Conservation (phyloP, 2,113 vertebrate genomes). For the Todiramphus chloris region DNA sequence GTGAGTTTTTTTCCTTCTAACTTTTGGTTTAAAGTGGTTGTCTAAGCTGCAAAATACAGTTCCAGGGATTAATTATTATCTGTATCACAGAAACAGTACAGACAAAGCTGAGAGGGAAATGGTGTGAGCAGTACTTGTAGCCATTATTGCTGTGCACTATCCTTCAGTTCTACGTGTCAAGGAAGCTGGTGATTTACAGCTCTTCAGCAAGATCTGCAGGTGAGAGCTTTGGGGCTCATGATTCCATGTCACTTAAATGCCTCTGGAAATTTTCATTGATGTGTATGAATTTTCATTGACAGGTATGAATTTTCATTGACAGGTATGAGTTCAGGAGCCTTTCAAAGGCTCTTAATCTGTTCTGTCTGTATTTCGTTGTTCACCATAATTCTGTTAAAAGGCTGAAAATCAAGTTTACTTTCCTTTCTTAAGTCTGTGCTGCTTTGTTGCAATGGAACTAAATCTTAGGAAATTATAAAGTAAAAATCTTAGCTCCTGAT, state of each 20-base stretch:
- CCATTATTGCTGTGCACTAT: neutral
- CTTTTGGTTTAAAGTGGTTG: neutral
- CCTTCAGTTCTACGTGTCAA: neutral
- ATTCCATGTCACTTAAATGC: neutral
- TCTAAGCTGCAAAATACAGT: neutral
- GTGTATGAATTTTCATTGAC: neutral
- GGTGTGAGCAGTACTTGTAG: neutral
- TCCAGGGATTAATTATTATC: neutral
- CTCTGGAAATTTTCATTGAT: neutral
- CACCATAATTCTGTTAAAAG: neutral
- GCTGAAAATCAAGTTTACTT: neutral
- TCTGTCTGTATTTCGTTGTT: neutral
- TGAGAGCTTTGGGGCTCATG: neutral
- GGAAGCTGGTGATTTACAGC: neutral
- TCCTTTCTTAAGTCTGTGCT: neutral
- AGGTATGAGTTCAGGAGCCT: neutral
- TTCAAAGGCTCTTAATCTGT: neutral
- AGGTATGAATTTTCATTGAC: fast-evolving
- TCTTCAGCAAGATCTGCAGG: neutral
- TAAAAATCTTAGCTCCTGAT: neutral
- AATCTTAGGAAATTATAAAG: neutral
- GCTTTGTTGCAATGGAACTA: neutral
- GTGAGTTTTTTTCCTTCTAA: neutral
- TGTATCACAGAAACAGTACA: neutral
- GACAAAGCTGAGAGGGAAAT: neutral